phyloP scores from a whole-genome alignment of 2,797 vertebrate genomes.

The Hippocampus kuda region DNA sequence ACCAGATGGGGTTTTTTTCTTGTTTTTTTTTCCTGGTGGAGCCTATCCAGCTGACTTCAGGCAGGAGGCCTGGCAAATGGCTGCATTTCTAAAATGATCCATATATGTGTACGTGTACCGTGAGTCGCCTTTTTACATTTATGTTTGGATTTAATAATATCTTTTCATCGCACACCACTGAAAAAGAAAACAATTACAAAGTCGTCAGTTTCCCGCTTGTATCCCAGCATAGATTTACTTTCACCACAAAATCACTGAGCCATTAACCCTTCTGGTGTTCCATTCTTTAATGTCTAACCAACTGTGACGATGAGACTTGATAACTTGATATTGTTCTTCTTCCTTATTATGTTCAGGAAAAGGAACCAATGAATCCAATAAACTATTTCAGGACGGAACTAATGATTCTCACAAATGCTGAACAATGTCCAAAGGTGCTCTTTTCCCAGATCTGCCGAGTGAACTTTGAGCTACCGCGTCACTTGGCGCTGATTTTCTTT shows the following conservation, averaged over 20 bases:
- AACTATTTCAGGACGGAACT: neutral
- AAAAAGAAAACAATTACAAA: no score
- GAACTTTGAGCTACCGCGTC: neutral
- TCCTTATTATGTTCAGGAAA: neutral
- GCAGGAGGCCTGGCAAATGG: neutral
- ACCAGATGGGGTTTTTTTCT: neutral
- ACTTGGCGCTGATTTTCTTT: neutral
- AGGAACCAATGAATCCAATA: neutral
- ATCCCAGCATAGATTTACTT: no score
- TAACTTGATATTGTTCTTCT: neutral
- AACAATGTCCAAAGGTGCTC: slow-evolving; percentile 4
- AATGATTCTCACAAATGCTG: neutral
- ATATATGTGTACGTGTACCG: no score
- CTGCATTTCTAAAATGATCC: no score
- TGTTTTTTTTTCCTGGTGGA: no score
- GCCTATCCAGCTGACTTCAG: no score
- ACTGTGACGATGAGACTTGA: neutral
- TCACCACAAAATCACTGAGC: no score
- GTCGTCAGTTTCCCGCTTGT: no score
- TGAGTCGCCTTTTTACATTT: no score
- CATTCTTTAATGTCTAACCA: neutral
- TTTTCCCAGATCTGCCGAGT: neutral
- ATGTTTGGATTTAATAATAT: no score
- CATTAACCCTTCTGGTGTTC: neutral
- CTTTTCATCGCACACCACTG: no score